Evolutionary conservation across 2,888 invertebrate species (phyloP).

Genomic region (Amphimallon solstitiale): DNA sequence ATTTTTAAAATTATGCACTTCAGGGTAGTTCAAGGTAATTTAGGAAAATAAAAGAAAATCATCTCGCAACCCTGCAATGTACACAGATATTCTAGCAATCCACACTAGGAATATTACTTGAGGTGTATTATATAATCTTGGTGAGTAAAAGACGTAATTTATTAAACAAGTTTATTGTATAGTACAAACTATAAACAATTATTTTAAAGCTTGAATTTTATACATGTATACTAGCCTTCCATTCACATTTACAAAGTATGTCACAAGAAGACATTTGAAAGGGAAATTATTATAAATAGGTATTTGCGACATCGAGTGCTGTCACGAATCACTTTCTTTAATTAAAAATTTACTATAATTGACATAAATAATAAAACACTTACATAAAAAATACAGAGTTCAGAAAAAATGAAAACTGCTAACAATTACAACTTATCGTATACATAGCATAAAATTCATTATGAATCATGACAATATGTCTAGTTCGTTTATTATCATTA

Average conservation of each 20-base stretch:
- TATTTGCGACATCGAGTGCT: background rate
- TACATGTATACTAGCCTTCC: constrained; percentile 50
- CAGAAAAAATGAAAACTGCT: background rate
- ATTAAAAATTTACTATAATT: constrained; percentile 5
- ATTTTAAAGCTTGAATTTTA: constrained; percentile 53
- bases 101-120: too few species aligned
- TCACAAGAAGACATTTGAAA: constrained; percentile 13
- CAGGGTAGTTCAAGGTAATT: too few species aligned
- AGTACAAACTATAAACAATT: constrained; percentile 58
- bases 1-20: too few species aligned
- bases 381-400: background rate
- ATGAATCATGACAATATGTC: constrained; percentile 26
- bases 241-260: constrained; percentile 26
- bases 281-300: constrained; percentile 20
- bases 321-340: constrained; percentile 1
- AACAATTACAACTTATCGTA: constrained; percentile 22
- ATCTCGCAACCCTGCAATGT: too few species aligned
- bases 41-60: too few species aligned
- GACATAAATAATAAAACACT: background rate
- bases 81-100: too few species aligned
- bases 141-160: constrained; percentile 3
- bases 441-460: constrained; percentile 33
- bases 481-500: constrained; percentile 11
- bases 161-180: constrained; percentile 51
- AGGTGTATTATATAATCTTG: too few species aligned